Evolutionary conservation across 2,797 vertebrate species (phyloP).

Genomic region (Crenuchus spilurus): DNA sequence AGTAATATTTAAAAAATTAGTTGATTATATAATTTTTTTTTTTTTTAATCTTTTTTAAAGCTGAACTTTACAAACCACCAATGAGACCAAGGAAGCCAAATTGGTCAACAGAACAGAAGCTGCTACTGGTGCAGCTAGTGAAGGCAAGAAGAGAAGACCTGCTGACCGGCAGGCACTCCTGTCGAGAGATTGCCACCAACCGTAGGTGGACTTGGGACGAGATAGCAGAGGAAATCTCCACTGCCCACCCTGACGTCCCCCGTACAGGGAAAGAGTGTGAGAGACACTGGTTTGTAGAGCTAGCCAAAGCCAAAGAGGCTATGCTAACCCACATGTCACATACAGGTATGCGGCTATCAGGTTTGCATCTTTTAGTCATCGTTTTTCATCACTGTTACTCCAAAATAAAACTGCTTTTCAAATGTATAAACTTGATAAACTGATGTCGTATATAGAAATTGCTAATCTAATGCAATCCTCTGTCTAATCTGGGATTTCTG

Average conservation of each 20-base stretch:
- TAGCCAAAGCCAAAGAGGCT: slow-evolving; percentile 42
- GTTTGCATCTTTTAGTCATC: no score
- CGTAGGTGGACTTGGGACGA: slow-evolving; percentile 45
- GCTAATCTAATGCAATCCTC: no score
- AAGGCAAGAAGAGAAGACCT: slow-evolving; percentile 40
- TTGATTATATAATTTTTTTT: not conserved
- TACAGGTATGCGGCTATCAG: no score
- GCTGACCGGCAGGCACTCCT: slow-evolving; percentile 43
- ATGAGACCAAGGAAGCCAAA: slow-evolving; percentile 45
- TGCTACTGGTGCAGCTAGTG: slow-evolving; percentile 47
- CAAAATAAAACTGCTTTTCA: not conserved
- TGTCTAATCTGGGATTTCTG: no score
- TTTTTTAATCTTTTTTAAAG: not conserved
- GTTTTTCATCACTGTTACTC: not conserved
- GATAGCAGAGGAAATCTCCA: slow-evolving; percentile 47
- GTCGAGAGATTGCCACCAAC: slow-evolving; percentile 34
- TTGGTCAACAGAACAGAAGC: slow-evolving; percentile 43
- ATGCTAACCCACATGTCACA: slow-evolving; percentile 28
- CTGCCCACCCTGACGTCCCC: slow-evolving; percentile 38
- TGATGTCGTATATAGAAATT: no score
- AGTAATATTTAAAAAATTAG: no score
- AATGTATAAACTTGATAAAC: not conserved
- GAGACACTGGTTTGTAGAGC: slow-evolving; percentile 49
- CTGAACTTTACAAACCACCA: not conserved
- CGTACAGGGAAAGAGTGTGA: slow-evolving; percentile 47